Percentiles rank a stretch among this genome's conserved stretches.
Conservation (phyloP, 2,888 invertebrate species). For the Cephus rjabovi region DNA sequence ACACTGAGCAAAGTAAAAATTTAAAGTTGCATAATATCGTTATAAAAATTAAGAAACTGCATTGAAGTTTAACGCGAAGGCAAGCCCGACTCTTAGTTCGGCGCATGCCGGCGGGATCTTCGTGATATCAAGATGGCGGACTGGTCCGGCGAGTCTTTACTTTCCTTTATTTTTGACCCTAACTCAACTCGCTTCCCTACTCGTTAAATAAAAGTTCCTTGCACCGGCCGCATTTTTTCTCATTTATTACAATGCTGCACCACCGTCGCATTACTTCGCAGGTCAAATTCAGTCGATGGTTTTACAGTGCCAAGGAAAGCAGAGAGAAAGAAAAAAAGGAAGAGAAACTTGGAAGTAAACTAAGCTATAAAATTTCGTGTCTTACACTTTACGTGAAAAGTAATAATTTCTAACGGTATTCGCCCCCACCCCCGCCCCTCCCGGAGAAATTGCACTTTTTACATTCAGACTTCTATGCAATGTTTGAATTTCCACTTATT, state of each 20-base stretch:
- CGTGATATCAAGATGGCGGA: slow-evolving; percentile 46
- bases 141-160: slow-evolving; percentile 45
- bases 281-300: not conserved
- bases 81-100: not conserved
- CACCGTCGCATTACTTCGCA: not conserved
- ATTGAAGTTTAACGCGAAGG: not conserved
- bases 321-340: not conserved
- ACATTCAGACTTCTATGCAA: not conserved
- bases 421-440: not conserved
- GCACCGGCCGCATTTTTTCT: slow-evolving; percentile 8
- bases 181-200: slow-evolving; percentile 23
- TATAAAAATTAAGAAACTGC: not conserved
- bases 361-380: not conserved
- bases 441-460: not conserved
- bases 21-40: not conserved
- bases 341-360: not conserved
- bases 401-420: not conserved
- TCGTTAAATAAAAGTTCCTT: slow-evolving; percentile 22
- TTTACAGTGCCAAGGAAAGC: not conserved
- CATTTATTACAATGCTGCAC: not conserved
- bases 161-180: slow-evolving; percentile 33
- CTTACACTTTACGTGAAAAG: not conserved
- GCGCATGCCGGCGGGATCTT: not conserved
- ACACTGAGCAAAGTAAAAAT: not conserved
- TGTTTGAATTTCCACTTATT: not conserved